Base-by-base conservation (phyloP, 2,113 vertebrate species). In the Balaeniceps rex region DNA sequence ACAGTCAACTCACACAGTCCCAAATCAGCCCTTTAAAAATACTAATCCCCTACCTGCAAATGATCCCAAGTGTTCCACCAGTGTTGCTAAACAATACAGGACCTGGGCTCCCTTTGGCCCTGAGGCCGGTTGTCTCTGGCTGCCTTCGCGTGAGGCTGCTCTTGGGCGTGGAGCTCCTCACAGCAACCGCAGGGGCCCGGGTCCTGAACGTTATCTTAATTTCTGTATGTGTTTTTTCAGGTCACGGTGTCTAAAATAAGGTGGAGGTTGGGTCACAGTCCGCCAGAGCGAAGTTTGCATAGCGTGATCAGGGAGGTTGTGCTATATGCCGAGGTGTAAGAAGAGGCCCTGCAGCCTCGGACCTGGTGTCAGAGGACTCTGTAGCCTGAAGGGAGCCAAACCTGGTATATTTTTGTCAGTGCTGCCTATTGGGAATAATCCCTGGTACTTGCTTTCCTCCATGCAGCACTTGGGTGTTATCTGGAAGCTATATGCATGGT, bases 111-210 rank as follows among this genome's bases (percentile, higher is more conserved):
- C 51, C 33, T 25, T 40, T 40, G 55, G 60, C 46, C 91, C 72
- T 0, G 7, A 54, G 69, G 86, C 95, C 7, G 1, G 3, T 31
- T 2, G 0, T 14, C 0, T 1, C 84, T 55, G 57, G 19, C 83
- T 93, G 82, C 75, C 34, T 36, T 63, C 2, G 2, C 7, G 0
- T 1, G 3, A 64, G 25, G 29, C 26, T 84, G 22, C 19, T 5
- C 64, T 36, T 54, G 80, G 60, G 70, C 0, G 6, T 54, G 91
- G 75, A 81, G 83, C 76, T 72, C 31, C 75, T 36, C 42, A 14
- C 42, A 44, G 42, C 42, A 44, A 44, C 42, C 14, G 42, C 42
- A 42, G 42, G 42, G 42, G 42, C 42, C 42, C 42, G 14, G 12
- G 46, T 66, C 80, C 42, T 60, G 24, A 69, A 58, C 14, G 2